Conservation (phyloP, 2,888 invertebrate species). For the Acrobasis consociella region DNA sequence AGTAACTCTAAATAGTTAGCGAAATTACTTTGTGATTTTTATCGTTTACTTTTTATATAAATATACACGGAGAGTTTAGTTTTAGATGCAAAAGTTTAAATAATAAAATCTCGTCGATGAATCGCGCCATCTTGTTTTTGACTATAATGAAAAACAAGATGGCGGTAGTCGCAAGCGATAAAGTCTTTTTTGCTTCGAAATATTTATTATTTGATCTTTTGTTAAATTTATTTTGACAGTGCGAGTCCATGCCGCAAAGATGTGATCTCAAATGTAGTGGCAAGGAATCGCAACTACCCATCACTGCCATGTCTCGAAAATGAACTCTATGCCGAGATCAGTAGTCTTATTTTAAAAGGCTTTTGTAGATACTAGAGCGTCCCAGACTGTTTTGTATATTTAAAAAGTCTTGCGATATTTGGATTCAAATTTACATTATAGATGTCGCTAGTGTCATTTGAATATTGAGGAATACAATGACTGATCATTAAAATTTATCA, state of each 20-base stretch:
- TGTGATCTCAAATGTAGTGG: conserved; percentile 73
- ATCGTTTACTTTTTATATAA: conserved; percentile 57
- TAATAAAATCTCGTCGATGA: conserved; percentile 19
- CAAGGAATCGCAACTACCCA: conserved; percentile 46
- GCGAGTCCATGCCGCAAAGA: conserved; percentile 57
- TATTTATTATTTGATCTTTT: conserved; percentile 38
- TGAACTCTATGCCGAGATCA: conserved; percentile 40
- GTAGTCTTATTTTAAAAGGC: conserved; percentile 49
- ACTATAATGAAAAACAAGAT: background rate
- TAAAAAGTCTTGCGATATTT: conserved; percentile 10
- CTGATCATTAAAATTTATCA: conserved; percentile 23
- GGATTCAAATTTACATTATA: conserved; percentile 26
- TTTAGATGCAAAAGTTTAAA: conserved; percentile 31
- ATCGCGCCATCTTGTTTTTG: conserved; percentile 8
- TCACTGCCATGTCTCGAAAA: conserved; percentile 65
- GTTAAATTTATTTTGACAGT: conserved; percentile 39
- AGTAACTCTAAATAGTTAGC: conserved; percentile 65
- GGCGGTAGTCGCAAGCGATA: conserved; percentile 22
- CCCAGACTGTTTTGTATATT: conserved; percentile 22
- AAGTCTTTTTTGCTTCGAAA: conserved; percentile 4
- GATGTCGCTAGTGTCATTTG: conserved; percentile 44
- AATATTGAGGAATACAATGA: conserved; percentile 22
- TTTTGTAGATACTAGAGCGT: conserved; percentile 38
- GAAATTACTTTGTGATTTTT: conserved; percentile 77
- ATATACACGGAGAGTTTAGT: conserved; percentile 61